A percentile compares a stretch with the other conserved stretches of the same genome.
Evolutionary conservation across 1,140 invertebrate genomes (phyloP).

Genomic region (Bombus superbus): DNA sequence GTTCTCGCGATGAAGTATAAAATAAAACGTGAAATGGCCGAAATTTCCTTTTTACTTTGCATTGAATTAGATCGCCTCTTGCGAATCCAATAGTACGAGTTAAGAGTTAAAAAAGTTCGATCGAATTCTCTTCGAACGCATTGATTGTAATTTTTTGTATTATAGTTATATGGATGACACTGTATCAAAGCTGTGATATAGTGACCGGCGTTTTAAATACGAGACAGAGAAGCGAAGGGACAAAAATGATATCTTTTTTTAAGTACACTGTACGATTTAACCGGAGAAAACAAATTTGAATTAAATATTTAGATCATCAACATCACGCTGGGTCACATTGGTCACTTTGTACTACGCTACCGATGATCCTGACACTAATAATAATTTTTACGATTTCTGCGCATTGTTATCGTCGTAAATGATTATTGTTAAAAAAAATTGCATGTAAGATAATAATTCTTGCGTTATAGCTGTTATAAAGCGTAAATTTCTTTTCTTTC

Average conservation of each 20-base stretch:
- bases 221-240: not conserved
- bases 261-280: slow-evolving; percentile 1
- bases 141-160: slow-evolving; percentile 7
- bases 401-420: not conserved
- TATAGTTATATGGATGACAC: not conserved
- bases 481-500: not conserved
- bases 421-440: not conserved
- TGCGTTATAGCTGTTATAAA: not conserved
- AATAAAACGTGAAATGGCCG: not conserved
- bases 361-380: not conserved
- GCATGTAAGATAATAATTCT: not conserved
- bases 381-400: not conserved
- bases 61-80: not conserved
- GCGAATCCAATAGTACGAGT: not conserved
- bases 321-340: not conserved
- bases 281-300: not conserved
- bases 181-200: slow-evolving; percentile 14
- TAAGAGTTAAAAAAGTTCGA: not conserved
- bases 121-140: not conserved
- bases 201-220: not conserved
- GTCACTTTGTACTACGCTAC: not conserved
- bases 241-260: slow-evolving; percentile 18
- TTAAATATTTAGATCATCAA: not conserved
- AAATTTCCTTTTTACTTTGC: no score
- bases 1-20: not conserved